Base-by-base conservation (phyloP, 2,113 vertebrate species). In the Lampris megalopsis region DNA sequence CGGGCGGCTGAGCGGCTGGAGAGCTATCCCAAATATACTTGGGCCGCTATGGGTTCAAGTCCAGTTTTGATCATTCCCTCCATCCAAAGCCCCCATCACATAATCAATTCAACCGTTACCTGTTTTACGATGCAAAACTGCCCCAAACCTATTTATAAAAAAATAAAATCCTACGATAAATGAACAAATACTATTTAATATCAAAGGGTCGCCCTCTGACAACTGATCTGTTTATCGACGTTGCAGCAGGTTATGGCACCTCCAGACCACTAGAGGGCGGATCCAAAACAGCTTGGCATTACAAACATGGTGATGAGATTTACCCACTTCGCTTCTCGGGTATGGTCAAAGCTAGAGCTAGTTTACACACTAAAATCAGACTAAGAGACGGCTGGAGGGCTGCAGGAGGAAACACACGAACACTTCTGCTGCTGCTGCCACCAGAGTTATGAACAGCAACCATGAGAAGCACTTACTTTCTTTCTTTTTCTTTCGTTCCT, bases 181-280 rank as follows among this genome's bases (percentile, higher is more conserved):
- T 24, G 24, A 24, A 24, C 24, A 24, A 24, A 24, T 24, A 24
- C 24, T 24, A 24, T 24, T 24, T 24, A 24, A 24, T 24, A 24
- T 24, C 24, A 24, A 24, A 24, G 24, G 24, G 24, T 24, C 24
- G 24, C 24, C 24, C 24, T 24, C 24, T 24, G 24, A 24, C 24
- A 24, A 24, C 24, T 24, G 24, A 24, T 24, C 24, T 24, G 24
- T 24, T 24, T 24, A 24, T 24, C 24, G 24, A 45, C 50, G 59
- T 6, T 1, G 6, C 8, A n/a, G 35, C n/a, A 9, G 42, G 42
- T 43, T 37, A 57, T 42, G 57, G 61, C 24, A 65, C 75, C 81
- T 75, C 72, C 80, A 68, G 9, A 74, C 86, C 91, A 89, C 84
- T 84, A 92, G 91, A 85, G 87, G 90, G 90, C 47, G 82, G 74